Percentiles rank a stretch among this genome's conserved stretches.
These are phyloP conservation scores for Drosophila paracracens DNA, from an alignment of 2,888 invertebrate genomes.

Conservation along the genomic window DNA sequence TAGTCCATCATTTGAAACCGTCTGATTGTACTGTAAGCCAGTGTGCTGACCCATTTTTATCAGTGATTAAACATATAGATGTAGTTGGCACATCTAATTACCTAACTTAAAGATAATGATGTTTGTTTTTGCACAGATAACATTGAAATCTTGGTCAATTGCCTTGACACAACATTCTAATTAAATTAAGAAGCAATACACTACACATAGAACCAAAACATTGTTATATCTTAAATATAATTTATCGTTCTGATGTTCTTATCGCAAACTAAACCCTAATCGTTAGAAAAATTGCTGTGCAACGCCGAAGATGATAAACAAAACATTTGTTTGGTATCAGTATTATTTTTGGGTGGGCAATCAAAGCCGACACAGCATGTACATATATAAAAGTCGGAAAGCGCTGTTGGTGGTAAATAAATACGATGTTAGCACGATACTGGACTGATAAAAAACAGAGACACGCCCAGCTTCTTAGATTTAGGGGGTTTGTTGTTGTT, in stretches of 20 bases:
- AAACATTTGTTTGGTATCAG: slow-evolving; percentile 5
- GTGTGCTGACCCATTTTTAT: slow-evolving; percentile 33
- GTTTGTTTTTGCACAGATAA: slow-evolving; percentile 37
- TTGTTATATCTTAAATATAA: slow-evolving; percentile 6
- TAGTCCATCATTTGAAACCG: background rate
- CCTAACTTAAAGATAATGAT: slow-evolving; percentile 39
- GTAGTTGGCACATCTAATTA: slow-evolving; percentile 32
- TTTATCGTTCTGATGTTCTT: slow-evolving; percentile 27
- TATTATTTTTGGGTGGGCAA: slow-evolving; percentile 11
- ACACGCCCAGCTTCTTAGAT: slow-evolving; percentile 51
- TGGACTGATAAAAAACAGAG: slow-evolving; percentile 45
- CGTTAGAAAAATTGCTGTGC: slow-evolving; percentile 11
- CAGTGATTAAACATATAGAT: slow-evolving; percentile 22
- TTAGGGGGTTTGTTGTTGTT: slow-evolving; percentile 9
- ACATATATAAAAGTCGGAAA: slow-evolving; percentile 47
- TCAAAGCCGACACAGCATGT: slow-evolving; percentile 46
- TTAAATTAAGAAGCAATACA: slow-evolving; percentile 27
- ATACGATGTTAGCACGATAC: slow-evolving; percentile 41
- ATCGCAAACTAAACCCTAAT: slow-evolving; percentile 38
- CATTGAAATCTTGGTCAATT: slow-evolving; percentile 30
- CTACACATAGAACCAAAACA: slow-evolving; percentile 9
- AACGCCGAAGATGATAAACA: slow-evolving; percentile 34
- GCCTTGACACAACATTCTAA: slow-evolving; percentile 31
- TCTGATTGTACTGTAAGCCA: background rate
- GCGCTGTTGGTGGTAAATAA: slow-evolving; percentile 41